A percentile compares a stretch with the other conserved stretches of the same genome.
phyloP scores from a whole-genome alignment of 2,888 invertebrate genomes.

The Nycteola revayana region DNA sequence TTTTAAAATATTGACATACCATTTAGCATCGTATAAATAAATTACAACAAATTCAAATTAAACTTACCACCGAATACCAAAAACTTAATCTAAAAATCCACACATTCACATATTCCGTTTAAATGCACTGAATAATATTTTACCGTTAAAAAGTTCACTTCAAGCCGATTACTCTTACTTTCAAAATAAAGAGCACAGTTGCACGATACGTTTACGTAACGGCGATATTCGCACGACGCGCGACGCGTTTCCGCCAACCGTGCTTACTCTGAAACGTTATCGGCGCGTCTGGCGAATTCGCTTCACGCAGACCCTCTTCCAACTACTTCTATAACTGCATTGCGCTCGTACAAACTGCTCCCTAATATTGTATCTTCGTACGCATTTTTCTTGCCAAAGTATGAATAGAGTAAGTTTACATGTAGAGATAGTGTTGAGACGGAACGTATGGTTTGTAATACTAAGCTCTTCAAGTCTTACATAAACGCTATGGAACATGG shows the following conservation, averaged over 20 bases:
- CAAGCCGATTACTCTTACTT: slow-evolving; percentile 20
- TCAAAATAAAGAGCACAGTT: slow-evolving; percentile 24
- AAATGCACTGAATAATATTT: slow-evolving; percentile 35
- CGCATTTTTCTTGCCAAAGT: too few relatives aligned
- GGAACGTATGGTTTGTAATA: too few relatives aligned
- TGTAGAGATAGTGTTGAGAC: too few relatives aligned
- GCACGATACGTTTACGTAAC: slow-evolving; percentile 50
- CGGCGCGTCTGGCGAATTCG: slow-evolving; percentile 63
- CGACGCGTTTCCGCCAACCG: slow-evolving; percentile 45
- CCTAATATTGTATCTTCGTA: slow-evolving; percentile 19
- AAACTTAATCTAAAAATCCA: slow-evolving; percentile 17
- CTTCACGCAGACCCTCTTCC: slow-evolving; percentile 46
- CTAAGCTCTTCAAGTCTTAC: too few relatives aligned
- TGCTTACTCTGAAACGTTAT: slow-evolving; percentile 64
- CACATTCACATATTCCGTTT: slow-evolving; percentile 49
- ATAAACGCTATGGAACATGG: too few relatives aligned
- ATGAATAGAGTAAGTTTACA: slow-evolving; percentile 1
- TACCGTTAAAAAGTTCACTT: slow-evolving; percentile 30
- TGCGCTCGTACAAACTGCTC: slow-evolving; percentile 53
- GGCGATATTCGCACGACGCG: slow-evolving; percentile 17
- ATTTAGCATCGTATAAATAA: slow-evolving; percentile 20
- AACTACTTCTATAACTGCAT: slow-evolving; percentile 65
- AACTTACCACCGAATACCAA: slow-evolving; percentile 15
- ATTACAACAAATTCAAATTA: too few relatives aligned
- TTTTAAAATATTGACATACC: slow-evolving; percentile 19